Evolutionary conservation across 2,888 invertebrate species (phyloP), one percentile per base, ranked within the genome.

Genomic region (Panzeria rudis): DNA sequence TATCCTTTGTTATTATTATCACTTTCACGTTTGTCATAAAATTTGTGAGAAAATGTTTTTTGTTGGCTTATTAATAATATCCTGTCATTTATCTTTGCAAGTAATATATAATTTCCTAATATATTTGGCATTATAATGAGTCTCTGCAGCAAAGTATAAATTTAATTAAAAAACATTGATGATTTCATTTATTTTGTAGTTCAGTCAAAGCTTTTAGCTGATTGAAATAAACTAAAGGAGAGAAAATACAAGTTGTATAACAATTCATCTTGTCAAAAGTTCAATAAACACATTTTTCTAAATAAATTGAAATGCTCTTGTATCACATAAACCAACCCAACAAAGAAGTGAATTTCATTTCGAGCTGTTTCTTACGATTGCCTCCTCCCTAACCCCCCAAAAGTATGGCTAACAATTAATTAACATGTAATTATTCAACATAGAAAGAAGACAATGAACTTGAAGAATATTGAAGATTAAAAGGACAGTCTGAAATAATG

Each of bases 371-470:
- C 71, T 71, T 69, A 25, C 6, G 17, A n/a, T n/a, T n/a, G n/a
- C n/a, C n/a, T n/a, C n/a, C n/a, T n/a, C n/a, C n/a, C n/a, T n/a
- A n/a, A n/a, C n/a, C n/a, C n/a, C n/a, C n/a, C n/a, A n/a, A n/a
- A n/a, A 8, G 2, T 41, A 64, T 15, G 41, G n/a, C 29, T 29
- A 41, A 17, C n/a, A 54, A 79, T 79, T 79, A 52, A 79, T 79
- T 71, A 35, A 47, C 9, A 13, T n/a, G 41, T 56, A 79, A 56
- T 72, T 44, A 79, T 64, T 64, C 54, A 32, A 56, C 17, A 20
- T 17, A 72, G 52, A 38, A 62, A 17, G 15, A 47, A 23, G 38
- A n/a, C 15, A 25, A 25, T 41, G n/a, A 38, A 54, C 38, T 38
- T 35, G 35, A 64, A 32, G 41, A 4, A 20, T 8, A 17, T 9